Percentiles rank a stretch among this genome's conserved stretches.
These are phyloP conservation scores for Natrix natrix DNA, from an alignment of 2,797 vertebrate species.

Conservation along the genomic window DNA sequence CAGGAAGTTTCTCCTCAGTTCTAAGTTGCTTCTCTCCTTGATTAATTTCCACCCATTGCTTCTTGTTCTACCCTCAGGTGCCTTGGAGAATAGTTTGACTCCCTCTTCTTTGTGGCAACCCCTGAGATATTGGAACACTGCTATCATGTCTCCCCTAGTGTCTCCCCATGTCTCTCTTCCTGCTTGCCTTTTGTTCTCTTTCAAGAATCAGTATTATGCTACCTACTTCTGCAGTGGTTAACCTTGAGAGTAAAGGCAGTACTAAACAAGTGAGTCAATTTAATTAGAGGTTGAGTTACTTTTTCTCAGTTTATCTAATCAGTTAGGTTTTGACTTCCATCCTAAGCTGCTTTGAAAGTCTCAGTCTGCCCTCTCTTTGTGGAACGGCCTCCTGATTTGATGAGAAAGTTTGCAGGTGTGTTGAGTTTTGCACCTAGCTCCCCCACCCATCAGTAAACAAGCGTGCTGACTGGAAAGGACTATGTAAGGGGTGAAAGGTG, in stretches of 20 bases:
- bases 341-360: background rate
- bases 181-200: background rate
- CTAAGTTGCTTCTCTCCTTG: too few species aligned
- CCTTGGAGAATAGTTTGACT: too few species aligned
- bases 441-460: background rate
- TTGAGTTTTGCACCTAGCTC: background rate
- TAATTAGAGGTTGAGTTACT: background rate
- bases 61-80: too few species aligned
- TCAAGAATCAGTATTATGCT: background rate
- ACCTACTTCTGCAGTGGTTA: slow-evolving; percentile 8
- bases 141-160: too few species aligned
- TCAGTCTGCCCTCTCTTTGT: background rate
- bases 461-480: background rate
- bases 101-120: too few species aligned
- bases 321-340: background rate
- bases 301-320: slow-evolving; percentile 7
- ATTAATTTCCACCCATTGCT: too few species aligned
- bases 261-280: slow-evolving; percentile 1
- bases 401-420: background rate
- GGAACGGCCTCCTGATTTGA: too few species aligned
- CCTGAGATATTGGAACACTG: too few species aligned
- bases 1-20: too few species aligned
- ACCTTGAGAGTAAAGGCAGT: slow-evolving; percentile 11
- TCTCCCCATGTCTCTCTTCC: too few species aligned
- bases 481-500: background rate